Conservation (phyloP, 2,113 vertebrate genomes). For the Poeciliopsis retropinna region DNA sequence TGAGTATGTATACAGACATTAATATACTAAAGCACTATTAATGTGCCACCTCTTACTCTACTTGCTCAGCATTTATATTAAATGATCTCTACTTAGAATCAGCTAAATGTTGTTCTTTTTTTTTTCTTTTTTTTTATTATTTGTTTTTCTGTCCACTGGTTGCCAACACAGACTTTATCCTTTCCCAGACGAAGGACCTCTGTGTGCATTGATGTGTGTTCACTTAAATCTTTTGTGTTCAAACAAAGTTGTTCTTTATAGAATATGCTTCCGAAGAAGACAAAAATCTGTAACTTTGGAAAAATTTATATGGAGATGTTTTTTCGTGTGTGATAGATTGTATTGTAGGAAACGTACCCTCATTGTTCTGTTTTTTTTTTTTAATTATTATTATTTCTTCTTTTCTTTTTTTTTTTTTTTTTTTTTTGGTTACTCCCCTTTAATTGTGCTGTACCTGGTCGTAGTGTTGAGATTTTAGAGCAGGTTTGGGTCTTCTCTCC, state of each 20-base stretch:
- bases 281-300: slow-evolving; percentile 73
- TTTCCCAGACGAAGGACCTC: slow-evolving; percentile 82
- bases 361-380: slow-evolving; percentile 24
- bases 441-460: slow-evolving; percentile 71
- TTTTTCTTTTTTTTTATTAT: slow-evolving; percentile 44
- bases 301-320: slow-evolving; percentile 64
- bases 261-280: slow-evolving; percentile 80
- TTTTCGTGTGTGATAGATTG: slow-evolving; percentile 72
- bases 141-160: slow-evolving; percentile 76
- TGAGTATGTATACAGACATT: slow-evolving; percentile 80
- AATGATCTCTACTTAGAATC: slow-evolving; percentile 84
- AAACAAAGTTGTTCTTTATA: slow-evolving; percentile 80
- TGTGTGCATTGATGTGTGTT: slow-evolving; percentile 80
- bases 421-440: slow-evolving; percentile 20
- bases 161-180: slow-evolving; percentile 84
- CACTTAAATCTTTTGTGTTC: slow-evolving; percentile 82
- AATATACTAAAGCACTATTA: slow-evolving; percentile 82
- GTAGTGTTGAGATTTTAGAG: slow-evolving; percentile 68
- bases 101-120: slow-evolving; percentile 58
- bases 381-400: too few species aligned
- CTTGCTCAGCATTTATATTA: slow-evolving; percentile 84
- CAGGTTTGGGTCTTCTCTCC: slow-evolving; percentile 21
- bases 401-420: slow-evolving; percentile 6
- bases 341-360: slow-evolving; percentile 76
- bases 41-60: slow-evolving; percentile 80